Conservation (phyloP, 2,888 invertebrate genomes). For the Lasioglossum marginatum region DNA sequence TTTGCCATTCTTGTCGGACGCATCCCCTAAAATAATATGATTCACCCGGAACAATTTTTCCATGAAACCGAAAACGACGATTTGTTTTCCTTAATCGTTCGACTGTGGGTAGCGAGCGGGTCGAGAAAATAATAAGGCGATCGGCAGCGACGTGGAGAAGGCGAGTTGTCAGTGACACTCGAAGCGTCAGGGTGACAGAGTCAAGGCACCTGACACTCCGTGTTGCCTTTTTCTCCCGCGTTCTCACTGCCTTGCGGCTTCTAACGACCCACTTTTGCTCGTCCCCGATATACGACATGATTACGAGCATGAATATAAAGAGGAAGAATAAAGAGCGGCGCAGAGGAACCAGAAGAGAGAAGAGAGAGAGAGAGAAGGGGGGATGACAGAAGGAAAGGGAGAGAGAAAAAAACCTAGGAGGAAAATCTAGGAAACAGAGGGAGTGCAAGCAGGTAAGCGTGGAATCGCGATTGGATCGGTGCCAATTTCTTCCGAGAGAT, state of each 20-base stretch:
- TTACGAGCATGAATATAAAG: conserved; percentile 29
- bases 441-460: conserved; percentile 71
- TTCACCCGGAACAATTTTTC: neutral
- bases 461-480: conserved; percentile 77
- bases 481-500: conserved; percentile 74
- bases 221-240: conserved; percentile 25
- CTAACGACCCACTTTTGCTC: conserved; percentile 64
- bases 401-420: conserved; percentile 36
- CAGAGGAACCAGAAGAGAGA: neutral
- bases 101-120: neutral
- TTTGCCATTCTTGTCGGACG: too few species aligned
- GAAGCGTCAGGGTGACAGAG: conserved; percentile 76
- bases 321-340: conserved; percentile 7
- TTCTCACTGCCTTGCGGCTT: conserved; percentile 25
- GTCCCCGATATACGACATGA: conserved; percentile 33
- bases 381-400: neutral
- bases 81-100: neutral
- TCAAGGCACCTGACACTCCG: conserved; percentile 70
- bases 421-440: conserved; percentile 55
- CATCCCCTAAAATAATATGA: too few species aligned
- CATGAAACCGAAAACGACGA: neutral
- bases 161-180: conserved; percentile 61
- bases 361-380: neutral
- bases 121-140: neutral
- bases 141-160: conserved; percentile 34